Evolutionary conservation across 2,888 invertebrate species (phyloP).

Genomic region (Polymixis lichenea): DNA sequence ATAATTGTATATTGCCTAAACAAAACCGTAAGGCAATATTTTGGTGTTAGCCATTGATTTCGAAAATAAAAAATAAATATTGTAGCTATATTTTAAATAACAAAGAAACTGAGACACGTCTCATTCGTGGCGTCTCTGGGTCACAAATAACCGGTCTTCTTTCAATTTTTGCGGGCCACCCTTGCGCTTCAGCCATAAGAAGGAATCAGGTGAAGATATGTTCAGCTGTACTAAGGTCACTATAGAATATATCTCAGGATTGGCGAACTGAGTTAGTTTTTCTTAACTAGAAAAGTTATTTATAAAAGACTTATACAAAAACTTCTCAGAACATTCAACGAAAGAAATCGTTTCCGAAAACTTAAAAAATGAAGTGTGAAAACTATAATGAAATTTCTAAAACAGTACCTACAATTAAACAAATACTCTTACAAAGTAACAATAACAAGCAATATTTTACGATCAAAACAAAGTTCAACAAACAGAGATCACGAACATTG

Average conservation of each 20-base stretch:
- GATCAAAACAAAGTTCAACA: constrained; percentile 38
- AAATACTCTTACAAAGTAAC: constrained; percentile 33
- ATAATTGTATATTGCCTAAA: no score
- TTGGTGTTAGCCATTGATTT: no score
- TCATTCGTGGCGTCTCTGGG: no score
- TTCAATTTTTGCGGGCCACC: no score
- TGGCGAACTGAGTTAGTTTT: background rate
- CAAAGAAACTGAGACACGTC: no score
- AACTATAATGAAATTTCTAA: constrained; percentile 18
- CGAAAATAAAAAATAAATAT: no score
- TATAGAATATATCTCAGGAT: background rate
- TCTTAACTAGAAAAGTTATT: background rate
- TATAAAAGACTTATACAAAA: background rate
- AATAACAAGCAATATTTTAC: constrained; percentile 50
- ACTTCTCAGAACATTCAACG: constrained; percentile 10
- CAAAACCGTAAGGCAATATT: no score
- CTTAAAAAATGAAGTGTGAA: constrained; percentile 31
- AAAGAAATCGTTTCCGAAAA: constrained; percentile 14
- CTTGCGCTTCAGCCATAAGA: background rate
- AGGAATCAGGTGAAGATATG: background rate
- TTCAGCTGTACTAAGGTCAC: background rate
- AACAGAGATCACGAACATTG: constrained; percentile 42
- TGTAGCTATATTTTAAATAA: no score
- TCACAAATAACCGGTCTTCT: no score
- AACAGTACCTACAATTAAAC: constrained; percentile 30